Evolutionary conservation across 2,888 invertebrate genomes (phyloP).

Genomic region (Tyria jacobaeae): DNA sequence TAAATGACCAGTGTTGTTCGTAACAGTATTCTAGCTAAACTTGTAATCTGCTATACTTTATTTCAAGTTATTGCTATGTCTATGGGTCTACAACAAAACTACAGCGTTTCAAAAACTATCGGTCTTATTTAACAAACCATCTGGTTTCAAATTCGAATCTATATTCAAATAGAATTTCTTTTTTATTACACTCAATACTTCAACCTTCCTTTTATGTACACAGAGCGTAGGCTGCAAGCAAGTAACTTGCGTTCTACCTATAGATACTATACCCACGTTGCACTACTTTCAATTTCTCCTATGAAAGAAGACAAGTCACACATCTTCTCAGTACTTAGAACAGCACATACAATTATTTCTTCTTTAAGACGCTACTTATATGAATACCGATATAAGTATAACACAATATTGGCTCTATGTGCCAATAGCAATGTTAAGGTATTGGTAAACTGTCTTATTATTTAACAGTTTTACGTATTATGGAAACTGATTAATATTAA

Average conservation of each 20-base stretch:
- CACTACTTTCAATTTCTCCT: constrained; percentile 46
- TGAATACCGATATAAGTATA: constrained; percentile 24
- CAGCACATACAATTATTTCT: constrained; percentile 20
- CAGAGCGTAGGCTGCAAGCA: constrained; percentile 35
- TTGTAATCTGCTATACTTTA: neutral
- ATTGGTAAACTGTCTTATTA: constrained; percentile 28
- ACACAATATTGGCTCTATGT: constrained; percentile 23
- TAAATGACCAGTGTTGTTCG: neutral
- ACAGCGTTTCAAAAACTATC: neutral
- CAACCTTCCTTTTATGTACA: constrained; percentile 32
- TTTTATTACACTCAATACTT: constrained; percentile 37
- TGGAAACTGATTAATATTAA: neutral
- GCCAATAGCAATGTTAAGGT: constrained; percentile 22
- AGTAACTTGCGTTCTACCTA: constrained; percentile 41
- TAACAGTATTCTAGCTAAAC: neutral
- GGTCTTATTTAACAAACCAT: neutral
- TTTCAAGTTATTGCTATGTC: neutral
- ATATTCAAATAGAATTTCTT: constrained; percentile 19
- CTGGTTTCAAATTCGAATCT: neutral
- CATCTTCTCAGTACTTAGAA: constrained; percentile 32
- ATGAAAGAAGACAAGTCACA: constrained; percentile 47
- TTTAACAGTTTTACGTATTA: constrained; percentile 18
- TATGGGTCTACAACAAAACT: neutral
- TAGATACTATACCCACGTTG: constrained; percentile 50
- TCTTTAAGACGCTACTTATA: constrained; percentile 15